A percentile compares a stretch with the other conserved stretches of the same genome.
These are phyloP conservation scores for Halcyon senegalensis DNA, from an alignment of 2,113 vertebrate species.

Conservation along the genomic window DNA sequence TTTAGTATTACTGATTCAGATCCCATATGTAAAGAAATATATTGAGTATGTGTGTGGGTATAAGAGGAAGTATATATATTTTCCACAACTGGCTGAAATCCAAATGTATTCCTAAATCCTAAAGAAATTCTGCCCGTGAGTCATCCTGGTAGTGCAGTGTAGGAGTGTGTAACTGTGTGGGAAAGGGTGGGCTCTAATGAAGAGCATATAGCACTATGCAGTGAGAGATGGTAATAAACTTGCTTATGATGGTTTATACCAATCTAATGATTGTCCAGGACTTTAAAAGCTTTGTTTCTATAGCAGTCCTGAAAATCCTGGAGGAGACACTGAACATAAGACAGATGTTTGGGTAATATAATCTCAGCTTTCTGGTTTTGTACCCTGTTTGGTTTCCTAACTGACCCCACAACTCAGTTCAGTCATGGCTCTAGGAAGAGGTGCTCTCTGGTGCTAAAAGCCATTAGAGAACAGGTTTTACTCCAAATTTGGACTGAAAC, in stretches of 20 bases:
- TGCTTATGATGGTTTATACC: background rate
- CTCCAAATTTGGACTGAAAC: background rate
- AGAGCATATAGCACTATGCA: background rate
- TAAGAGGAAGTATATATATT: background rate
- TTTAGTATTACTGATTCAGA: slow-evolving; percentile 9
- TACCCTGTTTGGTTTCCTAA: background rate
- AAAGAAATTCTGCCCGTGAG: background rate
- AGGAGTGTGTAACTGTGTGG: background rate
- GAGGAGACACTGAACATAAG: background rate
- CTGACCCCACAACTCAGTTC: background rate
- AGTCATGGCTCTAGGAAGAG: background rate
- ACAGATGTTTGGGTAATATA: background rate
- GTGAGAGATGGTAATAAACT: background rate
- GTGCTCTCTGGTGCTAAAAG: background rate
- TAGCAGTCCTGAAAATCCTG: background rate
- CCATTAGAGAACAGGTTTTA: background rate
- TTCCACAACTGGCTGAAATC: slow-evolving; percentile 1
- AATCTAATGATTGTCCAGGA: background rate
- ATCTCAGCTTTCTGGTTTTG: background rate
- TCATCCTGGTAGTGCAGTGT: background rate
- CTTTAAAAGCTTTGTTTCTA: background rate
- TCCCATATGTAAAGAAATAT: slow-evolving; percentile 42
- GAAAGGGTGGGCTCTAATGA: background rate
- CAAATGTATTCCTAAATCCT: slow-evolving; percentile 20
- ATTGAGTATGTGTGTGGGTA: background rate